These are phyloP conservation scores for Gavialis gangeticus DNA, from an alignment of 2,113 vertebrate genomes.

Conservation along the genomic window DNA sequence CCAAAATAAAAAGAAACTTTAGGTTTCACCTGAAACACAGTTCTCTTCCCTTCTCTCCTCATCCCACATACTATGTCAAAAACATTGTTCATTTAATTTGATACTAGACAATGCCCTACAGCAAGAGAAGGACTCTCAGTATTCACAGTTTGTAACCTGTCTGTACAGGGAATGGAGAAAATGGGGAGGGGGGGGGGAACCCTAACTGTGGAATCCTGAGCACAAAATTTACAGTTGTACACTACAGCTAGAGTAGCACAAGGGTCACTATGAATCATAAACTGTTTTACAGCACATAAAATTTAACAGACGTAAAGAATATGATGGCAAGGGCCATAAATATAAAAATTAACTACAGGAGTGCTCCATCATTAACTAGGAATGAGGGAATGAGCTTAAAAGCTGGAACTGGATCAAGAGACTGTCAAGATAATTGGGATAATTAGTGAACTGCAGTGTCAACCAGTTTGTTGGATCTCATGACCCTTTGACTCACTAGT, in stretches of 20 bases:
- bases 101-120: background rate
- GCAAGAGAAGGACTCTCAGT: background rate
- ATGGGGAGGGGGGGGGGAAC: background rate
- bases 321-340: constrained; percentile 38
- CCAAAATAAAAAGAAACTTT: background rate
- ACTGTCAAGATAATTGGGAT: constrained; percentile 20
- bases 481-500: background rate
- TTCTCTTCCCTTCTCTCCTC: background rate
- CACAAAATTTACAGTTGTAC: background rate
- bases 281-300: constrained; percentile 42
- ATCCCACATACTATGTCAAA: background rate
- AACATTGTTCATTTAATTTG: background rate
- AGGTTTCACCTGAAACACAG: background rate
- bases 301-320: constrained; percentile 58
- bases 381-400: constrained; percentile 31
- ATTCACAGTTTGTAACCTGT: background rate
- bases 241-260: background rate
- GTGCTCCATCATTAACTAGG: constrained; percentile 17
- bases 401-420: background rate
- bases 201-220: background rate
- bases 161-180: background rate
- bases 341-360: constrained; percentile 55
- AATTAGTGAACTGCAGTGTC: constrained; percentile 3
- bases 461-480: fast-evolving
- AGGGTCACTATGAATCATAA: constrained; percentile 28